These are phyloP conservation scores for Rhaphigaster nebulosa DNA, from an alignment of 2,888 invertebrate genomes.

Conservation along the genomic window DNA sequence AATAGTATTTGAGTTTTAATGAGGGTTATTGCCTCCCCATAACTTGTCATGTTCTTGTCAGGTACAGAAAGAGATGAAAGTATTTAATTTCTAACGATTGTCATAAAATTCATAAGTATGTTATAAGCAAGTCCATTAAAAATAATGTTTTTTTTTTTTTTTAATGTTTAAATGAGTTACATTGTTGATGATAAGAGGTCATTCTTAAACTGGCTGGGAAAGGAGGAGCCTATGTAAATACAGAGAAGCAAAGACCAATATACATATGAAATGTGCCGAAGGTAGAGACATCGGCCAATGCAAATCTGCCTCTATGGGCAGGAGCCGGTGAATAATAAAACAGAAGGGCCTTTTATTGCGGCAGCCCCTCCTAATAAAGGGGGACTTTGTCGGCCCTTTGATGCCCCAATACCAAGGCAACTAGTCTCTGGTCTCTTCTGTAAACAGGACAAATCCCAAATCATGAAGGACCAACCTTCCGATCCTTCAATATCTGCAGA, in stretches of 20 bases:
- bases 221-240: background rate
- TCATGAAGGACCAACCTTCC: constrained; percentile 18
- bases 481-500: background rate
- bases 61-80: too few species aligned
- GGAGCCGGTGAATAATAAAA: constrained; percentile 46
- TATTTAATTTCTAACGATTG: too few species aligned
- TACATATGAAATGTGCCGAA: constrained; percentile 38
- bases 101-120: too few species aligned
- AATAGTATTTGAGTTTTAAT: too few species aligned
- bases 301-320: constrained; percentile 37
- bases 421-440: constrained; percentile 21
- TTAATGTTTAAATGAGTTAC: background rate
- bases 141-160: background rate
- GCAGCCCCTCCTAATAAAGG: constrained; percentile 24
- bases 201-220: background rate
- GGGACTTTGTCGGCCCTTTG: constrained; percentile 30
- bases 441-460: constrained; percentile 46
- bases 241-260: background rate
- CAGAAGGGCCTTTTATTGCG: constrained; percentile 34
- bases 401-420: constrained; percentile 42
- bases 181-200: background rate
- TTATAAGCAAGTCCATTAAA: too few species aligned
- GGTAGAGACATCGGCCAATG: constrained; percentile 44
- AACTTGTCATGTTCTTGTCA: too few species aligned
- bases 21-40: too few species aligned